Conservation (phyloP, 2,113 vertebrate species). For the Brachyhypopomus occidentalis region DNA sequence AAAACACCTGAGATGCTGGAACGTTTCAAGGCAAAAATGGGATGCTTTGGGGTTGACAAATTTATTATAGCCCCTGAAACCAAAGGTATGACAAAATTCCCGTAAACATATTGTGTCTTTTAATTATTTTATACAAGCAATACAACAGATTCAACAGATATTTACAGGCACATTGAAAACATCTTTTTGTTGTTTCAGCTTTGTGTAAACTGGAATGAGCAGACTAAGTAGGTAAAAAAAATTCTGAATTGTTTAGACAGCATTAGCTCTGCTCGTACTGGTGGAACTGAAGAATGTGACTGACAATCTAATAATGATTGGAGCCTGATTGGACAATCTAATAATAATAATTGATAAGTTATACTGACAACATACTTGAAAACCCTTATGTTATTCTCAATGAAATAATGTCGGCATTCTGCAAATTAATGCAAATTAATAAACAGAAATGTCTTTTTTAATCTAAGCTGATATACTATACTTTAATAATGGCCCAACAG, state of each 20-base stretch:
- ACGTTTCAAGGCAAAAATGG: slow-evolving; percentile 33
- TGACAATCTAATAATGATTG: slow-evolving; percentile 23
- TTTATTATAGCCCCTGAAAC: slow-evolving; percentile 18
- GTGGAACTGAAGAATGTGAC: background rate
- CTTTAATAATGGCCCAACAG: background rate
- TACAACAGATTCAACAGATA: background rate
- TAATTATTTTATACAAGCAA: background rate
- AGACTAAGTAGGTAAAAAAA: slow-evolving; percentile 7
- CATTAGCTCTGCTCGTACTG: background rate
- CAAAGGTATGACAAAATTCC: slow-evolving; percentile 27
- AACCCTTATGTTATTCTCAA: too few relatives aligned
- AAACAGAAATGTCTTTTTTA: background rate
- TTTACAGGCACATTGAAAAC: background rate
- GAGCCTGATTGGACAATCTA: background rate
- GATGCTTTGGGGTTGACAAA: background rate
- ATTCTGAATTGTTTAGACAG: background rate
- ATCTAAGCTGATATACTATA: background rate
- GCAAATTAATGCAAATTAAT: background rate
- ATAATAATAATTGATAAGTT: too few relatives aligned
- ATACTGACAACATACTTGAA: too few relatives aligned
- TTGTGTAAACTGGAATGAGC: slow-evolving; percentile 35
- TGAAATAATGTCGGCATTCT: background rate
- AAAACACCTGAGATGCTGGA: slow-evolving; percentile 13
- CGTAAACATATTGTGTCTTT: background rate
- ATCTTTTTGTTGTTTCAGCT: slow-evolving; percentile 18